phyloP scores from a whole-genome alignment of 64 coral and sea anemone genomes.

The Trachythela sp. region DNA sequence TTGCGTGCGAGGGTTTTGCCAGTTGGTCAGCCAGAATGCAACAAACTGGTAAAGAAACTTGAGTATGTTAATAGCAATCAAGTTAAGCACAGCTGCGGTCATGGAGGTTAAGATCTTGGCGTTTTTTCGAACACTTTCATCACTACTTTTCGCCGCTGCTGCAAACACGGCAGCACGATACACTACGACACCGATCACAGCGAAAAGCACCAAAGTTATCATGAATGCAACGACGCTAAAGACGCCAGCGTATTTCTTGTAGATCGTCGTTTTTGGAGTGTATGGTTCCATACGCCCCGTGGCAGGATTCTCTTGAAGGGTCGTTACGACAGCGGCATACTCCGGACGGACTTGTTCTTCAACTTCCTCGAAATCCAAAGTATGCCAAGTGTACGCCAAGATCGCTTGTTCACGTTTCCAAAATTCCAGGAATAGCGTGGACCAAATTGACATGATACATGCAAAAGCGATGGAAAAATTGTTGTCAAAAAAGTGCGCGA shows the following conservation, averaged over 20 bases:
- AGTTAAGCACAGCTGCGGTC: slow-evolving; percentile 55
- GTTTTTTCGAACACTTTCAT: slow-evolving; percentile 32
- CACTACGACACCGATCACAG: slow-evolving; percentile 54
- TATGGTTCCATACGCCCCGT: slow-evolving; percentile 61
- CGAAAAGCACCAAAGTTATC: slow-evolving; percentile 54
- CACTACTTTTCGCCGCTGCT: slow-evolving; percentile 40
- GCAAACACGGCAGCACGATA: slow-evolving; percentile 74
- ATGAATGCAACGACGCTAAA: slow-evolving; percentile 48
- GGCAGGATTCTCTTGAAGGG: slow-evolving; percentile 38
- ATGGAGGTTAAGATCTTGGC: slow-evolving; percentile 56
- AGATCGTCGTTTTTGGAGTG: slow-evolving; percentile 30
- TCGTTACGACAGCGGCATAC: slow-evolving; percentile 51
- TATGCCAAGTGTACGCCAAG: slow-evolving; percentile 69
- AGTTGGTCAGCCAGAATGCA: slow-evolving; percentile 58
- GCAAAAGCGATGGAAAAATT: slow-evolving; percentile 54
- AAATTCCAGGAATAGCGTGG: slow-evolving; percentile 65
- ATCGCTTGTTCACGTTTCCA: slow-evolving; percentile 70
- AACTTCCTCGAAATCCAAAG: slow-evolving; percentile 58
- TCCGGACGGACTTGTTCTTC: slow-evolving; percentile 72
- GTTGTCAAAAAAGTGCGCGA: slow-evolving; percentile 71
- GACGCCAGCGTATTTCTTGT: slow-evolving; percentile 49
- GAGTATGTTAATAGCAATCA: slow-evolving; percentile 60
- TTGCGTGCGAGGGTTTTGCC: slow-evolving; percentile 67
- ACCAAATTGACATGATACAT: slow-evolving; percentile 61
- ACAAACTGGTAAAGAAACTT: slow-evolving; percentile 61